A percentile compares a stretch with the other conserved stretches of the same genome.
These are phyloP conservation scores for Sebastes jordani DNA, from an alignment of 2,797 vertebrate genomes.

Conservation along the genomic window DNA sequence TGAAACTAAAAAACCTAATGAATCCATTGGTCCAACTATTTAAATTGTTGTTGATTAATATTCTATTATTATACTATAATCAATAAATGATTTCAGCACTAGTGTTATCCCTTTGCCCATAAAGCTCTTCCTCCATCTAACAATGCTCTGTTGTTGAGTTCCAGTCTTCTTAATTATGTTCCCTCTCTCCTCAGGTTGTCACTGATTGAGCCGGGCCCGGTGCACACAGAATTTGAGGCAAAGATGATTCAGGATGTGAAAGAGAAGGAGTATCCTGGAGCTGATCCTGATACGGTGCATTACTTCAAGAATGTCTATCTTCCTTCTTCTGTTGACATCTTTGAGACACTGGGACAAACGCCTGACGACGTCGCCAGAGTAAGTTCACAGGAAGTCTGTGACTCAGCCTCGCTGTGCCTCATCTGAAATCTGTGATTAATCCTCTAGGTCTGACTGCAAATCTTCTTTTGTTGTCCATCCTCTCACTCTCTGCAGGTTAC, in stretches of 20 bases:
- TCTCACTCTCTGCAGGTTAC: slow-evolving; percentile 60
- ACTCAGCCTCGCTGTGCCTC: not conserved
- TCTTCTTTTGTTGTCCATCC: not conserved
- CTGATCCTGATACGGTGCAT: slow-evolving; percentile 86
- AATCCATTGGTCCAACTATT: too few relatives aligned
- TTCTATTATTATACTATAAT: not conserved
- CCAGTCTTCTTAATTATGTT: not conserved
- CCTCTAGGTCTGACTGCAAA: not conserved
- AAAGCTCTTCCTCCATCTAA: not conserved
- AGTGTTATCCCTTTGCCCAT: not conserved
- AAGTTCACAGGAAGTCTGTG: slow-evolving; percentile 14
- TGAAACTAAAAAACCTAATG: too few relatives aligned
- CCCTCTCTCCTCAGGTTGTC: slow-evolving; percentile 76
- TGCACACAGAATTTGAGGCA: slow-evolving; percentile 89
- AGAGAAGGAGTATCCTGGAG: slow-evolving; percentile 86
- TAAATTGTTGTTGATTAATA: not conserved
- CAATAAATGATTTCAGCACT: not conserved
- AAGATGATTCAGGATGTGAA: slow-evolving; percentile 88
- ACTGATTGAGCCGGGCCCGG: slow-evolving; percentile 89
- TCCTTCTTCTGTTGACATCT: slow-evolving; percentile 87
- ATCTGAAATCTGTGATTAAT: not conserved
- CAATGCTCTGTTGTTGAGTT: not conserved
- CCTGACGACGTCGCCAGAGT: slow-evolving; percentile 89
- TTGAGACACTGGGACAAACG: slow-evolving; percentile 86
- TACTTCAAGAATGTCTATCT: slow-evolving; percentile 90